phyloP scores from a whole-genome alignment of 2,113 vertebrate genomes.

The Alligator sinensis region DNA sequence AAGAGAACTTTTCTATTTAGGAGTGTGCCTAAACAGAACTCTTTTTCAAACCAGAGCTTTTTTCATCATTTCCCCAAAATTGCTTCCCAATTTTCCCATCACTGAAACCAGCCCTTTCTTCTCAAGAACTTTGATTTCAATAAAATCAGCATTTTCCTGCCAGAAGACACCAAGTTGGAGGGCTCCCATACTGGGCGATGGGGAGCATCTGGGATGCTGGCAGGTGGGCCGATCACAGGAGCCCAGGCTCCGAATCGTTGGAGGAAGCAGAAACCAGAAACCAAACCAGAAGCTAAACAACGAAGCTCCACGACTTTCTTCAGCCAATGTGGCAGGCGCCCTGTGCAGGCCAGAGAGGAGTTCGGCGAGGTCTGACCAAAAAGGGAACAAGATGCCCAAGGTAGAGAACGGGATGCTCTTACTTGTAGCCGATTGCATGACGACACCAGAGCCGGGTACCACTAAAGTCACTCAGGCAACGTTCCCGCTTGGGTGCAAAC shows the following conservation, averaged over 20 bases:
- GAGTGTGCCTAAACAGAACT: too few relatives aligned
- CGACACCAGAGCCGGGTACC: neutral
- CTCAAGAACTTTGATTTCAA: too few relatives aligned
- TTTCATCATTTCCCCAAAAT: too few relatives aligned
- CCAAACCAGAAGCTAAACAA: neutral
- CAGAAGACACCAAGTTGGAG: too few relatives aligned
- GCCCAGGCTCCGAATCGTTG: neutral
- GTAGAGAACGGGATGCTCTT: neutral
- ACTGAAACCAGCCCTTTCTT: too few relatives aligned
- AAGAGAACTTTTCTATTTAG: too few relatives aligned
- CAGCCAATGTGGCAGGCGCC: neutral
- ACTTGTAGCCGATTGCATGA: neutral
- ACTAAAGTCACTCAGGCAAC: neutral
- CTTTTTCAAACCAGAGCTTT: too few relatives aligned
- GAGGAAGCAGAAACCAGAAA: neutral
- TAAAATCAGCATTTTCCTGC: too few relatives aligned
- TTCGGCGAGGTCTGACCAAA: neutral
- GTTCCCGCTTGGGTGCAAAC: neutral
- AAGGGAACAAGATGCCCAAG: neutral
- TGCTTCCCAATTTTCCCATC: too few relatives aligned
- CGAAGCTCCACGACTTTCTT: neutral
- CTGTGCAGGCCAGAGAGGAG: neutral
- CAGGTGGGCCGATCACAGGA: neutral
- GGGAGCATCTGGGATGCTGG: too few relatives aligned
- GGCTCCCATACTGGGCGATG: too few relatives aligned